These are phyloP conservation scores for Gymnarchus niloticus DNA, from an alignment of 2,113 vertebrate genomes.

Conservation along the genomic window DNA sequence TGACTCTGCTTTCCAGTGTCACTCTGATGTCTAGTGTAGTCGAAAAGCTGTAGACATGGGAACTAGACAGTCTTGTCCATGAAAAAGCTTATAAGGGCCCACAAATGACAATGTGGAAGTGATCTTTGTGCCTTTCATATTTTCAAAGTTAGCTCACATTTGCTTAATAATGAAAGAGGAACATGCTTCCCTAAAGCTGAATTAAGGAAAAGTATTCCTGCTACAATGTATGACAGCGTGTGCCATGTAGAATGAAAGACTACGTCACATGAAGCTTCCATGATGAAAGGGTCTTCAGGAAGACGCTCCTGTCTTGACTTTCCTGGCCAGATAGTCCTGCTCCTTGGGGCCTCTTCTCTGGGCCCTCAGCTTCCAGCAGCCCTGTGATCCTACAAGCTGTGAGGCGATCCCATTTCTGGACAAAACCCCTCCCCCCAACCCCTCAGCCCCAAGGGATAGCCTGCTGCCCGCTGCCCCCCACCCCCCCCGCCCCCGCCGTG, in stretches of 20 bases:
- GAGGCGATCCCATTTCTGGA: background rate
- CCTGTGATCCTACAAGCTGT: background rate
- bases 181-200: background rate
- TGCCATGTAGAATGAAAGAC: background rate
- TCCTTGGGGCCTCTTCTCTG: background rate
- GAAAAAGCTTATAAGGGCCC: background rate
- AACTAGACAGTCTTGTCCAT: background rate
- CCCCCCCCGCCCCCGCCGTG: background rate
- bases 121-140: background rate
- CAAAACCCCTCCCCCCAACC: background rate
- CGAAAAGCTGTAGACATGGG: background rate
- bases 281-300: too few relatives aligned
- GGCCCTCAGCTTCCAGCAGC: background rate
- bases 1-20: constrained; percentile 7
- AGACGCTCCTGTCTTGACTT: too few relatives aligned
- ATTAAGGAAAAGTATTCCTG: constrained; percentile 28
- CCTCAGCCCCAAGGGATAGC: background rate
- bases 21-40: background rate
- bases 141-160: background rate
- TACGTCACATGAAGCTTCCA: background rate
- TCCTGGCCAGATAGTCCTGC: background rate
- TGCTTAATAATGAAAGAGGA: constrained; percentile 16
- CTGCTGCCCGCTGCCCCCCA: too few relatives aligned
- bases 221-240: constrained; percentile 10
- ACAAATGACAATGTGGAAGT: background rate